Base-by-base conservation (phyloP, 1,140 invertebrate genomes). In the Diprion similis region DNA sequence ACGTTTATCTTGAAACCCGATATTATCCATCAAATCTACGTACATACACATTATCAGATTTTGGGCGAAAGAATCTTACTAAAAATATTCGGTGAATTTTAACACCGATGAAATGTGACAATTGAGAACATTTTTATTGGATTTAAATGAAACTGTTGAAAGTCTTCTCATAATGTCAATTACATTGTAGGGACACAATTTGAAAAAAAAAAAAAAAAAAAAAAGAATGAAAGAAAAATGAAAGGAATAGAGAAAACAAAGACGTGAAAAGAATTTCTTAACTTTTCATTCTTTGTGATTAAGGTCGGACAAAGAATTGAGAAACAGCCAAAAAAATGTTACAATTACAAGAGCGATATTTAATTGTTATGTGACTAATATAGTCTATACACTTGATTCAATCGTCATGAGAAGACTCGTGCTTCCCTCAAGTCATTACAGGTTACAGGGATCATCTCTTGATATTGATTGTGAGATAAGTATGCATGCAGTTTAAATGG, bases 101-200 rank as follows among this genome's bases (percentile, higher is more conserved):
- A 37, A 37, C 6, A 37, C 24, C 24, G 24, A 37, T 13, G 24
- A 59, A 59, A 59, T 15, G 51, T 15, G n/a, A 59, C 11, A 11
- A 17, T 59, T 17, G n/a, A 59, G 51, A 59, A 59, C 11, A 17
- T 37, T 37, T 37, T 37, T 37, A 37, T 37, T 37, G 24, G 24
- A 37, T 37, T 37, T 11, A 59, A 59, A 59, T 13, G n/a, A 9
- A 59, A 59, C 51, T 59, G 11, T 59, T 8, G 51, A 59, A 59
- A 59, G 51, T 59, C 11, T 59, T 59, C 51, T 59, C n/a, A 17
- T 59, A 59, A 59, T 59, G 51, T 59, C 51, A 59, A 59, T 59
- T 59, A 59, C 51, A 59, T 59, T 59, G 51, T 59, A 59, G 51
- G 51, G 51, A 59, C 51, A 59, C 51, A 59, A 59, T 8, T 59